These are phyloP conservation scores for Eupithecia centaureata DNA, from an alignment of 2,888 invertebrate genomes.

Conservation along the genomic window DNA sequence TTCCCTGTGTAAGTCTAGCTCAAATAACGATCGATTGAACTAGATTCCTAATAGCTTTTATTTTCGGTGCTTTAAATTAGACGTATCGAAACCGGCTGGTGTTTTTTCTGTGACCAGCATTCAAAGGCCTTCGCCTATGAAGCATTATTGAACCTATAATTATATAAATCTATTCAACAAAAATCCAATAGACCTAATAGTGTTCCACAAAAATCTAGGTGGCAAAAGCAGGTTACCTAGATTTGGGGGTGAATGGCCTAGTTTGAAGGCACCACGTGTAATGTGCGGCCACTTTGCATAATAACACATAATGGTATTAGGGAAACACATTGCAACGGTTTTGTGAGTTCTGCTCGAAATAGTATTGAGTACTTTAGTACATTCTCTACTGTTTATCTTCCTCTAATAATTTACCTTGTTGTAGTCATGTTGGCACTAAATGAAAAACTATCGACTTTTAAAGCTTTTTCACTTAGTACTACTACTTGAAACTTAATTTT, in stretches of 20 bases:
- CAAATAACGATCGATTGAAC: not conserved
- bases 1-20: not conserved
- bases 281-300: conserved; percentile 5
- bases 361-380: not conserved
- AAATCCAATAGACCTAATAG: not conserved
- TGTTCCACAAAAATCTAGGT: not conserved
- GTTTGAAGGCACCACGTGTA: not conserved
- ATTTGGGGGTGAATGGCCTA: conserved; percentile 5
- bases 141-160: not conserved
- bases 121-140: not conserved
- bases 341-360: not conserved
- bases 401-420: not conserved
- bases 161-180: not conserved
- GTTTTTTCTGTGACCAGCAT: not conserved
- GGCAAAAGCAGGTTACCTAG: conserved; percentile 7
- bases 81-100: not conserved
- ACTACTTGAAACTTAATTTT: no score
- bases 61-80: not conserved
- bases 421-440: no score
- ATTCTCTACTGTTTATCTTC: not conserved
- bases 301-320: not conserved
- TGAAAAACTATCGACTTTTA: no score
- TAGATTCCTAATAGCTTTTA: not conserved
- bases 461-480: no score
- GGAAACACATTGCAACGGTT: not conserved